Percentiles rank a stretch among this genome's conserved stretches.
phyloP scores from a whole-genome alignment of 2,888 invertebrate species.

The Lepeophtheirus nordmannii region DNA sequence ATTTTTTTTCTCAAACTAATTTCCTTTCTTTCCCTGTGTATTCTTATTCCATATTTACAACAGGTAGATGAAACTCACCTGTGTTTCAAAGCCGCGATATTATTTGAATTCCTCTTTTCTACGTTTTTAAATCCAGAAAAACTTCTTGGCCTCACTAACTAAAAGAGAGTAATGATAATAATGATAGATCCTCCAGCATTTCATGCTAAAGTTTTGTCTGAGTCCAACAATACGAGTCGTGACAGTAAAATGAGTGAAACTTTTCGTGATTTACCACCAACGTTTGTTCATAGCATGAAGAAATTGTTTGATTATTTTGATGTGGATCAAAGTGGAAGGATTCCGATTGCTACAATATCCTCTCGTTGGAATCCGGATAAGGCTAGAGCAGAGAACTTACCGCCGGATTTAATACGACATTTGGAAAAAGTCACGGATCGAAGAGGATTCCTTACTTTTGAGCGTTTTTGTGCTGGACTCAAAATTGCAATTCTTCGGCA shows the following conservation, averaged over 20 bases:
- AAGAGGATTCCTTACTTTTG: slow-evolving; percentile 1
- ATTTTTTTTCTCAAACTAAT: not conserved
- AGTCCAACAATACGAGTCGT: not conserved
- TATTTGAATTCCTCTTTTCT: not conserved
- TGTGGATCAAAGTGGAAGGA: not conserved
- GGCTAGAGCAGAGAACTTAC: not conserved
- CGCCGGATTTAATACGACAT: not conserved
- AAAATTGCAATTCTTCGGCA: not conserved
- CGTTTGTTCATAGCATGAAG: not conserved
- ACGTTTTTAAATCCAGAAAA: too few relatives aligned
- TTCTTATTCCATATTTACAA: slow-evolving; percentile 2
- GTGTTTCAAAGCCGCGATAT: slow-evolving; percentile 4
- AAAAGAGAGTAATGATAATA: not conserved
- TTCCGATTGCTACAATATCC: not conserved
- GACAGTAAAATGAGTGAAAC: not conserved
- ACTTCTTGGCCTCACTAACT: too few relatives aligned
- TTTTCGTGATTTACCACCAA: not conserved
- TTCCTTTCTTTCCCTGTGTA: not conserved
- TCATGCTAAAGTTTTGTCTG: not conserved
- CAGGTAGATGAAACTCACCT: slow-evolving; percentile 7
- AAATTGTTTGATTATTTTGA: not conserved
- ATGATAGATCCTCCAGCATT: not conserved
- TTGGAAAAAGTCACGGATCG: slow-evolving; percentile 7
- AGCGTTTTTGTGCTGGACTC: not conserved
- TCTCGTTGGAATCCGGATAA: slow-evolving; percentile 2